Evolutionary conservation across 2,113 vertebrate species (phyloP), one percentile per base, ranked within the genome.

Genomic region (Circaetus gallicus): DNA sequence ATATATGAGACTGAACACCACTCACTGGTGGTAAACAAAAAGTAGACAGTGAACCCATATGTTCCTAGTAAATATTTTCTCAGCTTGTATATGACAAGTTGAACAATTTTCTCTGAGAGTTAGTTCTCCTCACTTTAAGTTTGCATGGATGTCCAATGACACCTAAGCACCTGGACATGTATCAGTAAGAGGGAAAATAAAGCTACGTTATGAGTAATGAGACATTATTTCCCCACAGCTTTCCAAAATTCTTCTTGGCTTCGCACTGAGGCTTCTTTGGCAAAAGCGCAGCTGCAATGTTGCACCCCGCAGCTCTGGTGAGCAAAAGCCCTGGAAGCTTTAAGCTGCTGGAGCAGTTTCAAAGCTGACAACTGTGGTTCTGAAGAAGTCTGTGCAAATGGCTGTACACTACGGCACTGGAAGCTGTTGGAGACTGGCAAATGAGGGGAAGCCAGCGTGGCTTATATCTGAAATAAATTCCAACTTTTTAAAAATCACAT

Each of bases 61-160:
- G 86, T 73, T 92, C 93, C 81, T 92, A 84, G 91, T 89, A 96
- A 95, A 55, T 93, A 59, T 80, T 43, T 95, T 86, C 94, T 94
- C 82, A 92, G 92, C 78, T 96, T 95, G 94, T 94, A 76, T 86
- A 96, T 81, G 88, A 95, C 62, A 93, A 88, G 91, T 90, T 61
- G 49, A 89, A 69, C 45, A 28, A 49, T 79, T 66, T 70, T 62
- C 67, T 82, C 71, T 70, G 29, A 20, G 86, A 76, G 69, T 61
- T 65, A 62, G 50, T 66, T 89, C n/a, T 78, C 70, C 4, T 19
- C 1, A 1, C 71, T 49, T 61, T 29, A 92, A 25, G 43, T 50
- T 29, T 53, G 38, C 16, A 52, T 5, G 74, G 59, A 78, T 63
- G 47, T 59, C 59, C 53, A 50, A 56, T 1, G 28, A 94, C 78